These are phyloP conservation scores for Sphaerophoria rueppellii DNA, from an alignment of 2,888 invertebrate genomes.

Conservation along the genomic window DNA sequence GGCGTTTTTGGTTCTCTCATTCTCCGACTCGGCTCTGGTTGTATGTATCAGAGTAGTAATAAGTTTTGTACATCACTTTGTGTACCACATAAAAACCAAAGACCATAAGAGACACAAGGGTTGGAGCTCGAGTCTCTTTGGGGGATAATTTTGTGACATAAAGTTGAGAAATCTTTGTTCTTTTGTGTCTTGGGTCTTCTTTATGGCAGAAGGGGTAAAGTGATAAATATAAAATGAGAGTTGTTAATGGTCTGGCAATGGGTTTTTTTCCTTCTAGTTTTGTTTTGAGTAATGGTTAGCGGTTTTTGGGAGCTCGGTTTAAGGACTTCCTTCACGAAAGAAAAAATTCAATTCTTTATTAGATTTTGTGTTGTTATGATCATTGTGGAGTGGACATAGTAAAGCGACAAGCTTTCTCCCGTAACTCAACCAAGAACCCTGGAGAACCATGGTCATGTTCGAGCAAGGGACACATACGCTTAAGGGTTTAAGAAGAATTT, in stretches of 20 bases:
- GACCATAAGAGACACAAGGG: constrained; percentile 51
- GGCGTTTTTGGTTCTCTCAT: neutral
- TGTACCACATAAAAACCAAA: constrained; percentile 37
- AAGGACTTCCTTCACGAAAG: too few relatives aligned
- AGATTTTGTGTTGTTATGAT: too few relatives aligned
- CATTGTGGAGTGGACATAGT: too few relatives aligned
- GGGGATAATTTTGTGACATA: constrained; percentile 28
- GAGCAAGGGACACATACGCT: too few relatives aligned
- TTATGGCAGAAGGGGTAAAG: constrained; percentile 17
- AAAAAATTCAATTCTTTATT: too few relatives aligned
- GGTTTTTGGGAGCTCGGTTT: neutral
- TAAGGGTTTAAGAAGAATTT: too few relatives aligned
- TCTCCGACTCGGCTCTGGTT: neutral
- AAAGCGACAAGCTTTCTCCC: too few relatives aligned
- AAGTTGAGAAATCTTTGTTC: constrained; percentile 36
- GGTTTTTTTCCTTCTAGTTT: neutral
- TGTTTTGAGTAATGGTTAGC: neutral
- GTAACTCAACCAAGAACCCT: too few relatives aligned
- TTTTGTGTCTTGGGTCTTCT: constrained; percentile 26
- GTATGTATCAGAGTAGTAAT: constrained; percentile 31
- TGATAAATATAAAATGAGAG: constrained; percentile 1
- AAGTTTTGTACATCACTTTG: constrained; percentile 22
- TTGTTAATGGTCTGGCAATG: neutral
- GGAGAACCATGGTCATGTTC: too few relatives aligned
- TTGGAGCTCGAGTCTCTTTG: constrained; percentile 36